Percentiles rank a stretch among this genome's conserved stretches.
Evolutionary conservation across 2,113 vertebrate species (phyloP).

Genomic region (mouse (Mus musculus)): GRCm39 chr1:28054001-28054500

Average conservation of each 20-base stretch:
- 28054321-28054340: background rate
- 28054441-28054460: background rate
- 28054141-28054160: background rate
- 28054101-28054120: no score
- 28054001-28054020: conserved; percentile 34
- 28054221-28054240: background rate
- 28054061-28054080: no score
- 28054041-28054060: background rate
- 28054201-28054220: background rate
- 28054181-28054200: background rate
- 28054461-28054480: background rate
- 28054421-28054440: background rate
- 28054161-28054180: background rate
- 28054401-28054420: background rate
- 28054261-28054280: background rate
- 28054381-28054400: background rate
- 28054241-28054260: accelerated
- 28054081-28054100: background rate
- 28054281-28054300: background rate
- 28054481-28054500: background rate
- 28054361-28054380: background rate
- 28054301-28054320: background rate
- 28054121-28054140: background rate
- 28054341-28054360: background rate
- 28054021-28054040: conserved; percentile 13